These are phyloP conservation scores for Psettodes erumei DNA, from an alignment of 2,113 vertebrate species.

Conservation along the genomic window DNA sequence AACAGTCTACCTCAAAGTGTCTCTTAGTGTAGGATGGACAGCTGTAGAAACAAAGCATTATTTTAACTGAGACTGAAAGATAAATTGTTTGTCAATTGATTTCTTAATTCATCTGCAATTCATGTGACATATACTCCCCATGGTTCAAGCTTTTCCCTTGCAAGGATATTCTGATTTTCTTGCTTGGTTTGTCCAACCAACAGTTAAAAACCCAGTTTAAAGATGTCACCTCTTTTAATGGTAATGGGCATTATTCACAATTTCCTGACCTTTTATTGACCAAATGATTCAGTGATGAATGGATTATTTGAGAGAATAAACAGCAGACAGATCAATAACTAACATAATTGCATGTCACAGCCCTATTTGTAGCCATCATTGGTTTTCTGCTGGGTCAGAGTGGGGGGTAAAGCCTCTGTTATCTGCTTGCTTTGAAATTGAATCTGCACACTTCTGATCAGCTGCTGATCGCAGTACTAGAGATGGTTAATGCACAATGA, in stretches of 20 bases:
- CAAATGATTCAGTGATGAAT: background rate
- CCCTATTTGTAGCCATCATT: background rate
- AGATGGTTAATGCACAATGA: conserved; percentile 6
- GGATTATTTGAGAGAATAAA: background rate
- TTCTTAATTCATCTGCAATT: too few relatives aligned
- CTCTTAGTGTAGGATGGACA: background rate
- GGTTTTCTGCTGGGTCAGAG: background rate
- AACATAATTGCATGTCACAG: background rate
- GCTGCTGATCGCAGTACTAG: background rate
- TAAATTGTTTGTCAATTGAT: background rate
- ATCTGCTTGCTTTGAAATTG: background rate
- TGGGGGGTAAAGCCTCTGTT: background rate
- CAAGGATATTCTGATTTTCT: background rate
- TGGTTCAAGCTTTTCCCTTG: background rate
- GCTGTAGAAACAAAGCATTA: rapidly evolving
- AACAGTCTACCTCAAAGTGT: background rate
- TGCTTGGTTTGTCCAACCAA: background rate
- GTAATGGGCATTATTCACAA: background rate
- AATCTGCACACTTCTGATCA: background rate
- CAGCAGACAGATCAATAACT: background rate
- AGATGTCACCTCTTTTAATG: background rate
- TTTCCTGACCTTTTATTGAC: background rate
- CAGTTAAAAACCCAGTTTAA: background rate
- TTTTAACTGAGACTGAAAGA: too few relatives aligned
- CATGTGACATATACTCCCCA: background rate